Base-by-base conservation (phyloP, 2,113 vertebrate genomes). In the Manacus vitellinus region DNA sequence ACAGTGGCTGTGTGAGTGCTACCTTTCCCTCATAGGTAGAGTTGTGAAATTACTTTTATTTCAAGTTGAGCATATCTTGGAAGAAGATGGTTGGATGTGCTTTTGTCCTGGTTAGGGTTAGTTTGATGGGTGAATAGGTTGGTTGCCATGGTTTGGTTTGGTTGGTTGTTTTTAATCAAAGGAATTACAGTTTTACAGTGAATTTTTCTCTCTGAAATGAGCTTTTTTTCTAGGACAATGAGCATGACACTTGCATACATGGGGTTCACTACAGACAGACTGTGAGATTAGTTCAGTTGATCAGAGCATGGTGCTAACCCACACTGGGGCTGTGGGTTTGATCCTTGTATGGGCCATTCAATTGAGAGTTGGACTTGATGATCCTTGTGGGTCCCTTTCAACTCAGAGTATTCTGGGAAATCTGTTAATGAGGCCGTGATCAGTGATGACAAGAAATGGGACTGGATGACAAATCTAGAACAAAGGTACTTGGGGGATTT, bases 1-100 rank as follows among this genome's bases (percentile, higher is more conserved):
- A 52, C 51, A 43, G 41, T 59, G 70, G 28, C 65, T 77, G 44
- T 89, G 19, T 81, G 66, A 71, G 25, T 61, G 62, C 39, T 91
- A n/a, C 33, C 35, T 82, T 63, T 59, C 81, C 39, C 55, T 94
- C 86, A 80, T 33, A 79, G 66, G 76, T 25, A 92, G 55, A 76
- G 31, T 58, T 77, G 22, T 71, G 31, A 82, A 95, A 92, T 91
- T 89, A 62, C 80, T 88, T 93, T 86, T 91, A 88, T 96, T 97
- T 97, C 67, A 74, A 82, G 66, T 78, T 88, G 47, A 94, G 59
- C 59, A 23, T 82, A 89, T 92, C 71, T 52, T 6, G 4, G 82
- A 89, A 94, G 55, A 95, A 67, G 58, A 66, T 6, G 3, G 18
- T 31, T 2, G 4, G 27, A 4, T 14, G 4, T 6, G 6, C 24